Percentiles rank a stretch among this genome's conserved stretches.
phyloP scores from a whole-genome alignment of 2,888 invertebrate genomes.

The Microdon myrmicae region DNA sequence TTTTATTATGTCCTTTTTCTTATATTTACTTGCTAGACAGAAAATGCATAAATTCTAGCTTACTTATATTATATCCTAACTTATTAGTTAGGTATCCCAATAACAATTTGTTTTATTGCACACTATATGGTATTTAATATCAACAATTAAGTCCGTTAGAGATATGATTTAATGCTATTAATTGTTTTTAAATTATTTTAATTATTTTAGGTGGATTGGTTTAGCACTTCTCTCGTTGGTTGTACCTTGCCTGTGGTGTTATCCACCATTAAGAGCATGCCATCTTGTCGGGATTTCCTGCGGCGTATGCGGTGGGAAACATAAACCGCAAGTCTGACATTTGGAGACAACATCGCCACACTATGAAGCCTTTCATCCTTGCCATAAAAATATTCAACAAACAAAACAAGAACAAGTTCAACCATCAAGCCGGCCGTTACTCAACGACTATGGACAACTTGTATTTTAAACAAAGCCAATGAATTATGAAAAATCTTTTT shows the following conservation, averaged over 20 bases:
- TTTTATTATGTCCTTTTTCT: too few species aligned
- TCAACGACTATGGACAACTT: conserved; percentile 60
- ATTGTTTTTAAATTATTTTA: neutral
- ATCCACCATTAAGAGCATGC: conserved; percentile 85
- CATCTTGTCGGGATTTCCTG: conserved; percentile 85
- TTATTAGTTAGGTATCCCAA: too few species aligned
- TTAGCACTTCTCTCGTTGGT: conserved; percentile 85
- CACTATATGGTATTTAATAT: neutral
- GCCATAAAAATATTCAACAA: conserved; percentile 53
- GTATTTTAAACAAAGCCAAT: conserved; percentile 52
- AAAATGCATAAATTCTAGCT: too few species aligned
- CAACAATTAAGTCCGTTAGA: neutral
- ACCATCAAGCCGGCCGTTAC: conserved; percentile 56
- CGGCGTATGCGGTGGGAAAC: conserved; percentile 85
- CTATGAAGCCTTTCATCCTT: conserved; percentile 53
- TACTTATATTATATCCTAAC: too few species aligned
- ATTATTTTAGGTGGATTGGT: conserved; percentile 77
- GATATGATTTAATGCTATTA: neutral
- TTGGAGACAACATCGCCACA: conserved; percentile 65
- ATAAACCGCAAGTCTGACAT: conserved; percentile 71
- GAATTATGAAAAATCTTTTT: too few species aligned
- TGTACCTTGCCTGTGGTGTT: conserved; percentile 95
- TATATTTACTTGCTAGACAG: too few species aligned
- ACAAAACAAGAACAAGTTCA: conserved; percentile 51
- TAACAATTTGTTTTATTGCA: neutral